A percentile compares a stretch with the other conserved stretches of the same genome.
These are phyloP conservation scores for Corydoras sp. DNA, from an alignment of 2,113 vertebrate genomes.

Conservation along the genomic window DNA sequence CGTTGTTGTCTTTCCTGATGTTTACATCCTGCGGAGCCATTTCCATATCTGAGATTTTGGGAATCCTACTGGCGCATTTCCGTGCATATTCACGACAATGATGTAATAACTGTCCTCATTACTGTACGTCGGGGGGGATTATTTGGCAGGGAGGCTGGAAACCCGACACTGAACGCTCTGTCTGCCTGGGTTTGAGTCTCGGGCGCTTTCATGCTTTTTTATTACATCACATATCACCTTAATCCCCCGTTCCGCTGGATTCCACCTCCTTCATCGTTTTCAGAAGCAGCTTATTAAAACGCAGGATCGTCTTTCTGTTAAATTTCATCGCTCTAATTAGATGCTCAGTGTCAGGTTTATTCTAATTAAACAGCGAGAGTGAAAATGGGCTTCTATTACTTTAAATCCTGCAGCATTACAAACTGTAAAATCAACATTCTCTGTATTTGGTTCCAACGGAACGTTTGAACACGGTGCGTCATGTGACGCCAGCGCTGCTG, in stretches of 20 bases:
- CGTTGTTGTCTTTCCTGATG: not conserved
- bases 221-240: constrained; percentile 1
- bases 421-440: too few relatives aligned
- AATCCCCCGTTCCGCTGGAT: not conserved
- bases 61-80: not conserved
- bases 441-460: too few relatives aligned
- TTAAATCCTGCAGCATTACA: not conserved
- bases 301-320: not conserved
- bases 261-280: too few relatives aligned
- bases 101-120: constrained; percentile 35
- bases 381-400: not conserved
- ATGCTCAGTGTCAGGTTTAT: not conserved
- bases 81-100: constrained; percentile 17
- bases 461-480: too few relatives aligned
- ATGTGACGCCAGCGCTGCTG: too few relatives aligned
- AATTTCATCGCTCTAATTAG: constrained; percentile 1
- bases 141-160: constrained; percentile 30
- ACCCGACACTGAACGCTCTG: constrained; percentile 37
- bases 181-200: constrained; percentile 2
- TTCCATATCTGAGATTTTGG: not conserved
- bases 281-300: too few relatives aligned
- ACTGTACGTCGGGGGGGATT: constrained; percentile 22
- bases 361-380: not conserved
- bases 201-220: constrained; percentile 14
- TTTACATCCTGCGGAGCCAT: not conserved